Evolutionary conservation across 2,888 invertebrate species (phyloP).

Genomic region (Heliothis peltigera): DNA sequence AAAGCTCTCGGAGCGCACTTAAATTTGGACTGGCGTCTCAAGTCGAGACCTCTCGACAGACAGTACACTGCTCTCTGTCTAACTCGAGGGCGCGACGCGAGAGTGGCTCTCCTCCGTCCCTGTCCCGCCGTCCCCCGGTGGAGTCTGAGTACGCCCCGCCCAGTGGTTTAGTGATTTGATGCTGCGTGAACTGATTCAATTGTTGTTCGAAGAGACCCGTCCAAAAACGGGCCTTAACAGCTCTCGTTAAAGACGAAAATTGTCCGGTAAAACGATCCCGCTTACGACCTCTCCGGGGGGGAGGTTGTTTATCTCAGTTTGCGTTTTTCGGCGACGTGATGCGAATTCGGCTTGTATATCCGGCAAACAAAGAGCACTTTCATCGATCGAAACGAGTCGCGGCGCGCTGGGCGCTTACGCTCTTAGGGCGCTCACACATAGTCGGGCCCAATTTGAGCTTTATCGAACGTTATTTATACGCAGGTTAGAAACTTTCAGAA

Average conservation of each 20-base stretch:
- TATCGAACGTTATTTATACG: constrained; percentile 87
- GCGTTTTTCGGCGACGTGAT: constrained; percentile 89
- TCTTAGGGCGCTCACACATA: constrained; percentile 68
- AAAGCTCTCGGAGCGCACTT: constrained; percentile 85
- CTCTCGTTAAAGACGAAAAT: constrained; percentile 87
- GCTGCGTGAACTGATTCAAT: constrained; percentile 90
- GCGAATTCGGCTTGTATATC: constrained; percentile 89
- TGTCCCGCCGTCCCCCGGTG: constrained; percentile 84
- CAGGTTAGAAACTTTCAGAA: constrained; percentile 85
- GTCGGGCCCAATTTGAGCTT: constrained; percentile 81
- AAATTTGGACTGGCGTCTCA: constrained; percentile 84
- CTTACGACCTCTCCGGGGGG: constrained; percentile 86
- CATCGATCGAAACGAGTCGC: constrained; percentile 83
- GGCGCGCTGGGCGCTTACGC: constrained; percentile 77
- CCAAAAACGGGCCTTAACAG: constrained; percentile 85
- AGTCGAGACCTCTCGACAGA: constrained; percentile 75
- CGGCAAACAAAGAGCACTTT: constrained; percentile 86
- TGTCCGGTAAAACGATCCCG: constrained; percentile 85
- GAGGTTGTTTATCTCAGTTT: constrained; percentile 89
- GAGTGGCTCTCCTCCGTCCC: constrained; percentile 79
- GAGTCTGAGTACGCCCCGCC: constrained; percentile 89
- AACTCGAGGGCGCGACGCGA: constrained; percentile 63
- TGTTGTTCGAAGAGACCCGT: constrained; percentile 80
- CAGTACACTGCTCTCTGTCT: constrained; percentile 81
- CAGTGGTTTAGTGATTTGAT: constrained; percentile 90